Base-by-base conservation (phyloP, 2,113 vertebrate genomes). In the Malaclemys terrapin region DNA sequence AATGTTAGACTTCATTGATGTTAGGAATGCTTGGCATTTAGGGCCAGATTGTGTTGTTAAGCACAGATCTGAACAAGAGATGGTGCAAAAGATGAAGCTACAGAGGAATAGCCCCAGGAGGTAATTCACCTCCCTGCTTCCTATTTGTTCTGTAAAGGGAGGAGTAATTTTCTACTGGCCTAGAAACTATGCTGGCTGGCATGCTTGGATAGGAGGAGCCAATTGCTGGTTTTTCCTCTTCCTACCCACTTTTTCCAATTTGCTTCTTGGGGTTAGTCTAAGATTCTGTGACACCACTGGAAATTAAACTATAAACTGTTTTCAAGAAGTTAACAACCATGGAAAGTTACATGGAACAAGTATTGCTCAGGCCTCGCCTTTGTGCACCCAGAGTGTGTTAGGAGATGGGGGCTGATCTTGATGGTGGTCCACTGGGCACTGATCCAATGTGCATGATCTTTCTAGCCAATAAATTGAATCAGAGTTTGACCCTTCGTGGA, bases 1-100 rank as follows among this genome's bases (percentile, higher is more conserved):
- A 0, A 19, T 6, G 25, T 5, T 45, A 0, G 2, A 13, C 62
- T 69, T 69, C 62, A n/a, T 69, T 69, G 31, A 69, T n/a, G 17
- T 42, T 82, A 76, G 1, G 3, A 4, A 1, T 0, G 3, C 0
- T 22, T 45, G 31, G 6, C 29, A 16, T 2, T 27, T 17, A 3
- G 0, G 14, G 49, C 81, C 2, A 1, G 5, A 2, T 1, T 69
- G 31, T 54, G 54, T 19, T 2, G 0, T 47, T 38, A 72, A n/a
- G n/a, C 17, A 38, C 19, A 38, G 65, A 72, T 17, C 17, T 22
- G n/a, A 38, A 16, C 62, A 69, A n/a, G 62, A 69, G 35, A n/a
- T 69, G 62, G 35, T 69, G 35, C 16, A 38, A n/a, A 72, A 72
- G n/a, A 38, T 72, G 8, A 72, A n/a, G 17, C 19, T 72, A n/a